phyloP scores from a whole-genome alignment of 2,113 vertebrate species.

The Pampusana beccarii region DNA sequence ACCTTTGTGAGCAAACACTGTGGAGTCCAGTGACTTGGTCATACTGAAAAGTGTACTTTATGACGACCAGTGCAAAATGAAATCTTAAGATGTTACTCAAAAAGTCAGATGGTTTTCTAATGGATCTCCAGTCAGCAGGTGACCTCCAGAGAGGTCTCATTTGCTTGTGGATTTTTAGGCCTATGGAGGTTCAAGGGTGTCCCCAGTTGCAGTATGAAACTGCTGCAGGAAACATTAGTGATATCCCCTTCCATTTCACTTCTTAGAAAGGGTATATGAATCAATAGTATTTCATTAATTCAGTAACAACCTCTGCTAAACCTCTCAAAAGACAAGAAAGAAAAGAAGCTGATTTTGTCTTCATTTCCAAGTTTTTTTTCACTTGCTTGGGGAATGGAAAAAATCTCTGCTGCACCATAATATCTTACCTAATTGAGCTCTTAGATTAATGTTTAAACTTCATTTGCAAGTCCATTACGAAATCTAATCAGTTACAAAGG shows the following conservation, averaged over 20 bases:
- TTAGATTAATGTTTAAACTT: slow-evolving; percentile 71
- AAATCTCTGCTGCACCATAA: slow-evolving; percentile 45
- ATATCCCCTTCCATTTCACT: not conserved
- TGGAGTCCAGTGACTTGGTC: not conserved
- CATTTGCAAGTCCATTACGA: slow-evolving; percentile 70
- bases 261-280: slow-evolving; percentile 17
- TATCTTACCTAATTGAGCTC: slow-evolving; percentile 56
- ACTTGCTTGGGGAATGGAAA: slow-evolving; percentile 35
- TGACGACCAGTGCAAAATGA: not conserved
- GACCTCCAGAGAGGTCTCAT: not conserved
- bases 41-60: not conserved
- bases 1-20: not conserved
- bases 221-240: not conserved
- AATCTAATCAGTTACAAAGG: slow-evolving; percentile 63
- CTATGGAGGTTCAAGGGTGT: not conserved
- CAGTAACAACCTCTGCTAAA: slow-evolving; percentile 51
- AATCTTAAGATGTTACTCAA: not conserved
- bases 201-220: not conserved
- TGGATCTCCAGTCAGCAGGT: not conserved
- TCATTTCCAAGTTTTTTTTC: slow-evolving; percentile 33
- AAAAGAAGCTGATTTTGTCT: slow-evolving; percentile 43
- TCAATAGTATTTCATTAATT: slow-evolving; percentile 60
- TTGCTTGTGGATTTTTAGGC: not conserved
- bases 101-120: not conserved
- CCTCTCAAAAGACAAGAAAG: slow-evolving; percentile 48